A percentile compares a stretch with the other conserved stretches of the same genome.
Conservation (phyloP, 2,888 invertebrate species). For the Dendrolimus pini region DNA sequence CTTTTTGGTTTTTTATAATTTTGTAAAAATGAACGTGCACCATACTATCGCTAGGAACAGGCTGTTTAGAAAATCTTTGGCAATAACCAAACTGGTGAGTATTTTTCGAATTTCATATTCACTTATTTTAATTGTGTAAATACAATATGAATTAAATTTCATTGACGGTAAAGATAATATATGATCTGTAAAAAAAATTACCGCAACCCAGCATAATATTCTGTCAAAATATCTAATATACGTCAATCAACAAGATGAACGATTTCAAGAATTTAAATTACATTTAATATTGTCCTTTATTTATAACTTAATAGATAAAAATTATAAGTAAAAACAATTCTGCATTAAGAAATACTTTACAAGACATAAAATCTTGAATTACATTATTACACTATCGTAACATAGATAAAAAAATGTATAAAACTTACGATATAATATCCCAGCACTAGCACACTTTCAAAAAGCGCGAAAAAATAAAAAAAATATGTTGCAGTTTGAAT, state of each 20-base stretch:
- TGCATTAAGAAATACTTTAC: neutral
- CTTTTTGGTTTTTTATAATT: conserved; percentile 1
- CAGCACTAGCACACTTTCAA: conserved; percentile 52
- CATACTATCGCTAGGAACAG: conserved; percentile 46
- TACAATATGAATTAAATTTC: no score
- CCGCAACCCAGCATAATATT: no score
- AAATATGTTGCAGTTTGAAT: conserved; percentile 22
- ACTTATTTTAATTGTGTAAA: neutral
- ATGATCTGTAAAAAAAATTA: no score
- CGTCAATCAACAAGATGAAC: no score
- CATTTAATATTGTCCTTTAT: no score
- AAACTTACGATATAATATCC: conserved; percentile 60
- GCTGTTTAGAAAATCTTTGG: conserved; percentile 36
- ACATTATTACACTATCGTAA: neutral
- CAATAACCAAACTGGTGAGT: conserved; percentile 52
- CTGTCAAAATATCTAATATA: no score
- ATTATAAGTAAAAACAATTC: no score
- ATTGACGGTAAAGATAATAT: no score
- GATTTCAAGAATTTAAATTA: no score
- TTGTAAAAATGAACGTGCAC: conserved; percentile 50
- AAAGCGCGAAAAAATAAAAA: neutral
- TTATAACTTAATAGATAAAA: no score
- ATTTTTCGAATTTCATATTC: neutral
- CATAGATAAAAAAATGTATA: conserved; percentile 7
- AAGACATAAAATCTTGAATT: neutral